A percentile compares a stretch with the other conserved stretches of the same genome.
Evolutionary conservation across 2,888 invertebrate genomes (phyloP).

Genomic region (Allophyes oxyacanthae): DNA sequence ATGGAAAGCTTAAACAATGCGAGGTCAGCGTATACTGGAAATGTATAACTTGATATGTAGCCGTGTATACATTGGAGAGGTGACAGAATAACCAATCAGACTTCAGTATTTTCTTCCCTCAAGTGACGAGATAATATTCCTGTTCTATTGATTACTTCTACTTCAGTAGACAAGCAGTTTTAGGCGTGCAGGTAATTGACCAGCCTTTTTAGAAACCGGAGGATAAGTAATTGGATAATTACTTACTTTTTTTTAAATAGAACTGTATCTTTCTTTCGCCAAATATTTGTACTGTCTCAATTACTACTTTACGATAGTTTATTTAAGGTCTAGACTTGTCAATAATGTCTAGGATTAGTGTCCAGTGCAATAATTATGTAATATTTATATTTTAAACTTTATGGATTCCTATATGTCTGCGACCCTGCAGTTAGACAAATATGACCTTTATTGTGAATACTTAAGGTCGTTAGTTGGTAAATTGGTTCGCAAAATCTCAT

Average conservation of each 20-base stretch:
- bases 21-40: too few relatives aligned
- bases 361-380: conserved; percentile 53
- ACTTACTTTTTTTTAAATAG: conserved; percentile 5
- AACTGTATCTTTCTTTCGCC: conserved; percentile 19
- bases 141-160: too few relatives aligned
- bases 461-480: conserved; percentile 17
- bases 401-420: conserved; percentile 27
- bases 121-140: too few relatives aligned
- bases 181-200: too few relatives aligned
- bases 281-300: conserved; percentile 40
- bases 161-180: too few relatives aligned
- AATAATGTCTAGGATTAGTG: conserved; percentile 38
- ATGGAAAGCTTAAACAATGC: too few relatives aligned
- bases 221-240: neutral
- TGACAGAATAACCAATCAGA: too few relatives aligned
- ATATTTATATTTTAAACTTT: conserved; percentile 25
- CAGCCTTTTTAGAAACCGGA: too few relatives aligned
- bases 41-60: too few relatives aligned
- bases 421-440: conserved; percentile 15
- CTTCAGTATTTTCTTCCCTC: too few relatives aligned
- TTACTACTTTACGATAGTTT: conserved; percentile 31
- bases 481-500: conserved; percentile 29
- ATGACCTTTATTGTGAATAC: conserved; percentile 13
- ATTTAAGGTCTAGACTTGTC: conserved; percentile 26
- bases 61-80: too few relatives aligned